Conservation (phyloP, 1,140 invertebrate species). For the Megalonaias nervosa region DNA sequence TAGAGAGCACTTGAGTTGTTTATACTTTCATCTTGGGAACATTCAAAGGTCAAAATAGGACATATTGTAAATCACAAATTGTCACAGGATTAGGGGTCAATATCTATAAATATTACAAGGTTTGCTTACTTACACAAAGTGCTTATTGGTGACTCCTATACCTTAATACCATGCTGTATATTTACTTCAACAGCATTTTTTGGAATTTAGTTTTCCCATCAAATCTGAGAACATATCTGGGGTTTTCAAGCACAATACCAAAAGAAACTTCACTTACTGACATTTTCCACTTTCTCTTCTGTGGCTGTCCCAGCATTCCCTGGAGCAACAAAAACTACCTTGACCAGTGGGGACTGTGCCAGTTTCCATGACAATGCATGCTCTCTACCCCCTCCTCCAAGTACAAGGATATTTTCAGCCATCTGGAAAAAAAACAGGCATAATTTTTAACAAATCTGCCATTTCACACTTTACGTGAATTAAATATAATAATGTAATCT, state of each 20-base stretch:
- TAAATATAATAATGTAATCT: not conserved
- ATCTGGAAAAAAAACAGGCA: conserved; percentile 13
- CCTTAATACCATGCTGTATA: not conserved
- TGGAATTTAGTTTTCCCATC: not conserved
- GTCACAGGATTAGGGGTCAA: too few species aligned
- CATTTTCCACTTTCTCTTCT: conserved; percentile 56
- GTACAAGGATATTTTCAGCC: conserved; percentile 79
- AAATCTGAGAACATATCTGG: not conserved
- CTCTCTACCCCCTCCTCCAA: conserved; percentile 95
- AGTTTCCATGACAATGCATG: conserved; percentile 95
- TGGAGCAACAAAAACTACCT: conserved; percentile 85
- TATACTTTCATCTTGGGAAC: too few species aligned
- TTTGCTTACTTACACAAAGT: too few species aligned
- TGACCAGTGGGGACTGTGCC: conserved; percentile 82
- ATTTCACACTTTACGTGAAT: not conserved
- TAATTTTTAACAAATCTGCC: not conserved
- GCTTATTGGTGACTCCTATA: not conserved
- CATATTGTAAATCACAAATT: too few species aligned
- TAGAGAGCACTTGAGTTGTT: too few species aligned
- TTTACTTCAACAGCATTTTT: not conserved
- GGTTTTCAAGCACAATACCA: not conserved
- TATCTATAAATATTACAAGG: too few species aligned
- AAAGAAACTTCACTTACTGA: conserved; percentile 48
- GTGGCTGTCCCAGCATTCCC: conserved; percentile 89
- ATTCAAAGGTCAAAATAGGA: too few species aligned